Evolutionary conservation across 2,113 vertebrate genomes (phyloP).

Genomic region (Natator depressus): DNA sequence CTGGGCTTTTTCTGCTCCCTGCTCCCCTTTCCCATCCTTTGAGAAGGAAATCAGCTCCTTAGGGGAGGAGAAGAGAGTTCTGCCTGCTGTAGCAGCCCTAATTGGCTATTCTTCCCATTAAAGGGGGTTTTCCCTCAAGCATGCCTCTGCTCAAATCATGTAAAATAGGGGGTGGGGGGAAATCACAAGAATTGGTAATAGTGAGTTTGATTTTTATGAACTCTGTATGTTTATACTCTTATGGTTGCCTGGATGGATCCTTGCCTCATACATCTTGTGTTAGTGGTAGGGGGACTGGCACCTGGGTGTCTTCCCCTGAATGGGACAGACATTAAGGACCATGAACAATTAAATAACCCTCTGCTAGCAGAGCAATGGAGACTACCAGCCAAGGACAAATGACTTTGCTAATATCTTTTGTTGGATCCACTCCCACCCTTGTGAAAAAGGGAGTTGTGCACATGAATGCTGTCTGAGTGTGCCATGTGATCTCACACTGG

Average conservation of each 20-base stretch:
- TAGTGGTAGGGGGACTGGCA: not conserved
- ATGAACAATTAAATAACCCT: not conserved
- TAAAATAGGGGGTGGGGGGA: too few relatives aligned
- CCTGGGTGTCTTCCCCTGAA: not conserved
- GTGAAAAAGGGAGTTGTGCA: not conserved
- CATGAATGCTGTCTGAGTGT: not conserved
- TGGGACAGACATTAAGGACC: not conserved
- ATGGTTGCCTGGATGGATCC: not conserved
- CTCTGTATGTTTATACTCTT: not conserved
- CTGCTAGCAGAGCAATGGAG: not conserved
- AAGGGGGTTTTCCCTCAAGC: too few relatives aligned
- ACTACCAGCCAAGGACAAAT: not conserved
- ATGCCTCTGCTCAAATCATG: too few relatives aligned
- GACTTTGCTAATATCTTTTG: not conserved
- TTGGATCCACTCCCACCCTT: not conserved
- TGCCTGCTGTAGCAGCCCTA: too few relatives aligned
- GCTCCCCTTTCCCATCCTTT: too few relatives aligned
- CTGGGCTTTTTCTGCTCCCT: too few relatives aligned
- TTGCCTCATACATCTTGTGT: not conserved
- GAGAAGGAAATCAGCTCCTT: too few relatives aligned
- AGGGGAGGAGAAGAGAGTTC: too few relatives aligned
- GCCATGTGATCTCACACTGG: not conserved
- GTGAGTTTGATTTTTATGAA: not conserved
- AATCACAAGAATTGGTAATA: too few relatives aligned
- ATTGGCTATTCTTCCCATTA: too few relatives aligned